Percentiles rank a stretch among this genome's conserved stretches.
Evolutionary conservation across 2,797 vertebrate species (phyloP).

Genomic region (Perdix hodgsoniae): DNA sequence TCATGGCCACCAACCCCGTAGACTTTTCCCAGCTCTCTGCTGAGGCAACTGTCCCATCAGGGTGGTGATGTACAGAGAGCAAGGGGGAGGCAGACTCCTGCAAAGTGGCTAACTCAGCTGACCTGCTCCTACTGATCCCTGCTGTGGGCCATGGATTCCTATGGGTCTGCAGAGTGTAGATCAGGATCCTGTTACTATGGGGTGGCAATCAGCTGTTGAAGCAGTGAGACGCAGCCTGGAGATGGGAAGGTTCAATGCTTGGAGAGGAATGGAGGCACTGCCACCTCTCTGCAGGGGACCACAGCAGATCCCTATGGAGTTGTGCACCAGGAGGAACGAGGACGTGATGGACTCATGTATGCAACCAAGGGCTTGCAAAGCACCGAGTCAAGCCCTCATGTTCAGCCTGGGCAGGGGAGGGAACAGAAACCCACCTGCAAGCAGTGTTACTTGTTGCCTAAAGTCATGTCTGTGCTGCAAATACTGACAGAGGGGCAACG

Average conservation of each 20-base stretch:
- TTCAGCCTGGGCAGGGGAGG: not conserved
- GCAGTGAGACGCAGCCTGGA: not conserved
- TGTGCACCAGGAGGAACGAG: not conserved
- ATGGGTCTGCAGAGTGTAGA: rapidly evolving
- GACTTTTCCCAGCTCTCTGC: not conserved
- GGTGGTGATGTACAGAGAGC: not conserved
- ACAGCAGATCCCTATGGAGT: not conserved
- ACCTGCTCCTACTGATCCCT: not conserved
- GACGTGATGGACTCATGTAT: rapidly evolving
- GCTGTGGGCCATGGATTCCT: not conserved
- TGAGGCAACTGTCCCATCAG: not conserved
- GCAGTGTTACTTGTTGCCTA: not conserved
- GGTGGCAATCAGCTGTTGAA: not conserved
- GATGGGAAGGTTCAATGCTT: not conserved
- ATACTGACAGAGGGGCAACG: not conserved
- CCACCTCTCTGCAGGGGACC: not conserved
- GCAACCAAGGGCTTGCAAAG: not conserved
- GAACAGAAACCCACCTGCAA: not conserved
- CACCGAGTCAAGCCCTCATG: rapidly evolving
- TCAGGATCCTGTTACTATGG: not conserved
- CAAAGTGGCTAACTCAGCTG: not conserved
- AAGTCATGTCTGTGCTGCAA: not conserved
- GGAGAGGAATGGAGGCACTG: not conserved
- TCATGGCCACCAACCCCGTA: not conserved
- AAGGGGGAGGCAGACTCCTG: not conserved